Base-by-base conservation (phyloP, 1,140 invertebrate genomes). In the Triops cancriformis region DNA sequence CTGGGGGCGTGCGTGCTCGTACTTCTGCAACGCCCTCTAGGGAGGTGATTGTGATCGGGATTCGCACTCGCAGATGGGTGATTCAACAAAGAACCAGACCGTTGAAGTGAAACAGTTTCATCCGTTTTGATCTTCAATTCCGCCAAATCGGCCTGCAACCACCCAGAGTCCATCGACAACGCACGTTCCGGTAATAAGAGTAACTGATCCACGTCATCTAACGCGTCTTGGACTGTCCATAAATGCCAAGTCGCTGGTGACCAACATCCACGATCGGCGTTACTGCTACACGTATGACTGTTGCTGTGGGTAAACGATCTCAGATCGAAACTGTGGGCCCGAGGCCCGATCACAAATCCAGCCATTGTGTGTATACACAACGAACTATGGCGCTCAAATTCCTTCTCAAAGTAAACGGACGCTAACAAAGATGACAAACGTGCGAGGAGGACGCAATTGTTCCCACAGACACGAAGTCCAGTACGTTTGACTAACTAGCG, bases 151-250 rank as follows among this genome's bases (percentile, higher is more conserved):
- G 77, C 77, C 18, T 73, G 77, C 27, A 78, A 26, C 77, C 77
- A 78, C 23, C 77, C 77, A 23, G 72, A 78, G 37, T 78, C 73
- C 77, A 78, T 78, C 12, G 73, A 73, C 28, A 78, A 43, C 3
- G 73, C 77, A 26, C 73, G 72, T 43, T 78, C 77, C 14, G 77
- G 77, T 42, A 78, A 43, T 73, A 78, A 73, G n/a, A 78, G 73
- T 73, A 78, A 73, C 12, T 78, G 72, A 43, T 78, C 77, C 73
- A 78, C 77, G 12, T 78, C 64, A 43, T 45, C 77, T 23, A 64
- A 23, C 51, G 18, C 51, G 51, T 64, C 51, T 64, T 64, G 51
- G 51, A 64, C 51, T 64, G 51, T 64, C 51, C 51, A 64, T 18
- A 64, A 64, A 64, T 64, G 51, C 51, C 51, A 64, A 18, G 51